These are phyloP conservation scores for Phoxinus dragarum DNA, from an alignment of 2,797 vertebrate species.

Conservation along the genomic window DNA sequence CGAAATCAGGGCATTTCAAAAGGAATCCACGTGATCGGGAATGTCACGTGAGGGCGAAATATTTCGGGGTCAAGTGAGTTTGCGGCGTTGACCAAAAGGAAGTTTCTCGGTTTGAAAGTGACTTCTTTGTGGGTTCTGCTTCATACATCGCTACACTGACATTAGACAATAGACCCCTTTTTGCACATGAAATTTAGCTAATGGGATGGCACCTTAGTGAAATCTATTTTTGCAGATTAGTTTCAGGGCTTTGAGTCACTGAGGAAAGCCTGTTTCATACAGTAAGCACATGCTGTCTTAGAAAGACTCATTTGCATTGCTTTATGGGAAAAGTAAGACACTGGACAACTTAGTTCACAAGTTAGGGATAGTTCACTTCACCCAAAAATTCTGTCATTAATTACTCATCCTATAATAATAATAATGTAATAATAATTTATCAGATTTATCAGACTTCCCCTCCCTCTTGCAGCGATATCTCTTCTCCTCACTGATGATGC, in stretches of 20 bases:
- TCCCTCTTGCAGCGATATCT: too few relatives aligned
- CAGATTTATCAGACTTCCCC: too few relatives aligned
- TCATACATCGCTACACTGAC: neutral
- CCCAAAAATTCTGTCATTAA: too few relatives aligned
- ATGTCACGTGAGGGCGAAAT: neutral
- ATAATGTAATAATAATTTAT: too few relatives aligned
- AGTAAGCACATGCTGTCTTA: neutral
- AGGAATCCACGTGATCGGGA: neutral
- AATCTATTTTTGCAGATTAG: neutral
- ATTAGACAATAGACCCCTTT: neutral
- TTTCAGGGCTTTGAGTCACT: conserved; percentile 12
- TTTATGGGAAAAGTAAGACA: neutral
- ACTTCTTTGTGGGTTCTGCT: neutral
- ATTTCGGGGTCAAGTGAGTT: neutral
- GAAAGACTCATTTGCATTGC: neutral
- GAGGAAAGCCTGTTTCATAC: neutral
- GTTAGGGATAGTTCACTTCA: too few relatives aligned
- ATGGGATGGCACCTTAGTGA: neutral
- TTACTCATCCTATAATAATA: too few relatives aligned
- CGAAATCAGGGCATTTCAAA: neutral
- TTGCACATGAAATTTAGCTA: neutral
- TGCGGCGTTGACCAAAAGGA: neutral
- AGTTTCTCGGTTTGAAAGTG: neutral
- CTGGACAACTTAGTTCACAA: too few relatives aligned
- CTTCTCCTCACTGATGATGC: too few relatives aligned